Base-by-base conservation (phyloP, 2,888 invertebrate genomes). In the Drosophila niveifrons region DNA sequence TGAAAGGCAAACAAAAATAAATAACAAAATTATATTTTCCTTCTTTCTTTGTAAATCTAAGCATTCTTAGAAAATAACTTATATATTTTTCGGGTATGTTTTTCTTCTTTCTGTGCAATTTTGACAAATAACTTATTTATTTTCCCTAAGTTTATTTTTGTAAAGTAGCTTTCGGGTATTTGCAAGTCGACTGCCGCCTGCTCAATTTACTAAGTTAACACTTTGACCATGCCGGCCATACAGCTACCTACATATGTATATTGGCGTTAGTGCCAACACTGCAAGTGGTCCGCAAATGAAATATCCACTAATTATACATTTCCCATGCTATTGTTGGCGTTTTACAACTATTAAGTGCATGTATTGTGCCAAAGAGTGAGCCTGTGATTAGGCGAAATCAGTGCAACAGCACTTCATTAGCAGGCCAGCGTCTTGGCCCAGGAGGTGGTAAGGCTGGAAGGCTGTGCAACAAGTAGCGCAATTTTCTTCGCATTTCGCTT, bases 261-360 rank as follows among this genome's bases (percentile, higher is more conserved):
- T n/a, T 39, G 39, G 39, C 39, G 13, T n/a, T 39, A 39, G 13
- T 4, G 13, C n/a, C 8, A 13, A 46, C 56, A 39, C 58, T 39
- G 50, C 41, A 84, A 79, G 82, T 79, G 85, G 80, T 88, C 87
- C 72, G 73, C 81, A 39, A 39, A 39, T 39, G 13, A 10, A 39
- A 39, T 39, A 39, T 39, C 61, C 78, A 82, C 84, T 90, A 90
- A 90, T 90, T 89, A 82, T 23, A 29, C 80, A 82, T 79, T 90
- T 90, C 90, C 86, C 90, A 90, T 79, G 80, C 66, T 72, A 59
- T 52, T 58, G 36, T 41, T 9, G 75, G 73, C 70, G 52, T 44
- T 46, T n/a, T 58, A 44, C 44, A 31, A 28, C 28, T 61, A 18
- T 67, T 72, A 78, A 75, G 69, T 78, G 78, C 71, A 64, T 44